Percentiles rank a stretch among this genome's conserved stretches.
phyloP scores from a whole-genome alignment of 1,140 invertebrate species.

The Nilaparvata lugens region DNA sequence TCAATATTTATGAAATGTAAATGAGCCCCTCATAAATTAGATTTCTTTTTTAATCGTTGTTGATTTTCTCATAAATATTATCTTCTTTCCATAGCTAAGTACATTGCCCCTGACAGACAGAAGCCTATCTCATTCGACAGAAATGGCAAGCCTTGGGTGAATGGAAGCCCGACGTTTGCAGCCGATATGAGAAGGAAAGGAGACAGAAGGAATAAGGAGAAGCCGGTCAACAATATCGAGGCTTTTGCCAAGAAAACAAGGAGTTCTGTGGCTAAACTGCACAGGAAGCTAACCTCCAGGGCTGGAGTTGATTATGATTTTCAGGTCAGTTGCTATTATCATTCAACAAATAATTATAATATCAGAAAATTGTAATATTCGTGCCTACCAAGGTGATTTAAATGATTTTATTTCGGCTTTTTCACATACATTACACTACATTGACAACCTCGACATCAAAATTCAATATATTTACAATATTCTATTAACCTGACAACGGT shows the following conservation, averaged over 20 bases:
- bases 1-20: no score
- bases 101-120: slow-evolving; percentile 17
- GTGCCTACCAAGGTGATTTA: no score
- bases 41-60: no score
- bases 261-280: neutral
- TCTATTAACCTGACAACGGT: no score
- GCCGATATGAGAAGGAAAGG: neutral
- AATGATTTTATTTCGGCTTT: no score
- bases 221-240: neutral
- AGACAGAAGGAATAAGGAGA: neutral
- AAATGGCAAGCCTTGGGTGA: neutral
- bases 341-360: no score
- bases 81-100: slow-evolving; percentile 51
- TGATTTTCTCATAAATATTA: slow-evolving; percentile 59
- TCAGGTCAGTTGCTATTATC: neutral
- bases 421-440: no score
- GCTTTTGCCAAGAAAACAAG: neutral
- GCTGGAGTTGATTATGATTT: neutral
- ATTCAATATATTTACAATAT: no score
- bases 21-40: no score
- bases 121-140: neutral
- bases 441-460: no score
- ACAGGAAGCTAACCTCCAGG: neutral
- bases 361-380: no score
- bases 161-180: neutral